Evolutionary conservation across 2,888 invertebrate species (phyloP).

Genomic region (Plebejus anna): DNA sequence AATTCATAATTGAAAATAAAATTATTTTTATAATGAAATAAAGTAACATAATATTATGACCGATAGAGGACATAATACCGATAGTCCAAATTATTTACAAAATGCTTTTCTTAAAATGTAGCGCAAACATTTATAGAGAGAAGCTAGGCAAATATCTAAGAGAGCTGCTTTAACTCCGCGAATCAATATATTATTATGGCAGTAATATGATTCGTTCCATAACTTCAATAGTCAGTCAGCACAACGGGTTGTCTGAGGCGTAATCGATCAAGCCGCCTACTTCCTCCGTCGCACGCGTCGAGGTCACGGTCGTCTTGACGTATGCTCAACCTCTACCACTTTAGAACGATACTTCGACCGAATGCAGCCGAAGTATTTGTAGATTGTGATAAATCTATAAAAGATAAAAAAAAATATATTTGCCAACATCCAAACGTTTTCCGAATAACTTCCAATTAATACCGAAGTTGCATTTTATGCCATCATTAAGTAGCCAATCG

Average conservation of each 20-base stretch:
- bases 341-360: neutral
- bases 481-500: constrained; percentile 31
- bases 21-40: neutral
- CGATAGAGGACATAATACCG: no score
- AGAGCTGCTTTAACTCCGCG: neutral
- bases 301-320: constrained; percentile 49
- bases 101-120: neutral
- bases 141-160: neutral
- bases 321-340: constrained; percentile 18
- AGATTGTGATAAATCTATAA: neutral
- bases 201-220: constrained; percentile 4
- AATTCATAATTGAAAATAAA: neutral
- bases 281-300: constrained; percentile 44
- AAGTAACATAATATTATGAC: neutral
- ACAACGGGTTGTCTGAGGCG: constrained; percentile 36
- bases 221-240: constrained; percentile 36
- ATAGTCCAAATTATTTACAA: neutral
- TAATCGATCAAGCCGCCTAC: constrained; percentile 43
- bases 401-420: neutral
- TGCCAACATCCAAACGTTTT: neutral
- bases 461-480: constrained; percentile 20
- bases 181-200: neutral
- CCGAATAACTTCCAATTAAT: constrained; percentile 2
- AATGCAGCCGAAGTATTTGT: neutral
- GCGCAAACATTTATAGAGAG: neutral